Evolutionary conservation across 2,113 vertebrate genomes (phyloP).

Genomic region (Furnarius figulus): DNA sequence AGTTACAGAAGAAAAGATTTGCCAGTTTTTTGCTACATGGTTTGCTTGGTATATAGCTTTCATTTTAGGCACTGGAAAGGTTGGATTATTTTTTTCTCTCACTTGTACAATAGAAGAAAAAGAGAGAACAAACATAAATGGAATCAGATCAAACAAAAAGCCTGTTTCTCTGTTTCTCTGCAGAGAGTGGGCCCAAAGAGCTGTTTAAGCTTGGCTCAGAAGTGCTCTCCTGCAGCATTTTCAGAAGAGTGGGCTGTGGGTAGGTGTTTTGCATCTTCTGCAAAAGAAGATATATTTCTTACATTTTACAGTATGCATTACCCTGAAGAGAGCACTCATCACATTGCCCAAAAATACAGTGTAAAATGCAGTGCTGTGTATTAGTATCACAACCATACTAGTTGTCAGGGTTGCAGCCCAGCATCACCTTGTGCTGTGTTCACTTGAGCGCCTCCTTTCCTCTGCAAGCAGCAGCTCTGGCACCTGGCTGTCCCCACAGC

Average conservation of each 20-base stretch:
- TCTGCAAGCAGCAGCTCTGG: background rate
- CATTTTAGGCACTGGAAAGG: background rate
- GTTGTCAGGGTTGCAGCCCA: background rate
- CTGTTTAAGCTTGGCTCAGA: background rate
- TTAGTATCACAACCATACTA: background rate
- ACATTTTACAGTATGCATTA: background rate
- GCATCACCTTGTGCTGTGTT: fast-evolving
- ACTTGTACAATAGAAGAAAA: background rate
- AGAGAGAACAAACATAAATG: background rate
- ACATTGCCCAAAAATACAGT: background rate
- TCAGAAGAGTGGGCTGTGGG: background rate
- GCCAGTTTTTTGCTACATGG: background rate
- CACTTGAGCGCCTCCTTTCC: background rate
- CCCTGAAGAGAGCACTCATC: background rate
- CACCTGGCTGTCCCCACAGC: background rate
- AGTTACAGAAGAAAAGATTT: background rate
- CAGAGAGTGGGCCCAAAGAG: background rate
- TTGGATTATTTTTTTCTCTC: background rate
- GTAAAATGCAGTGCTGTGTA: background rate
- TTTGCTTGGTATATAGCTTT: background rate
- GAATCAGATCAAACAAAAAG: background rate
- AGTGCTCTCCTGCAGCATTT: background rate
- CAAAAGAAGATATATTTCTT: background rate
- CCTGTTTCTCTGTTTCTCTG: background rate
- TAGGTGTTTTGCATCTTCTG: background rate